These are phyloP conservation scores for Helicoverpa zea DNA, from an alignment of 1,140 invertebrate genomes.

Conservation along the genomic window DNA sequence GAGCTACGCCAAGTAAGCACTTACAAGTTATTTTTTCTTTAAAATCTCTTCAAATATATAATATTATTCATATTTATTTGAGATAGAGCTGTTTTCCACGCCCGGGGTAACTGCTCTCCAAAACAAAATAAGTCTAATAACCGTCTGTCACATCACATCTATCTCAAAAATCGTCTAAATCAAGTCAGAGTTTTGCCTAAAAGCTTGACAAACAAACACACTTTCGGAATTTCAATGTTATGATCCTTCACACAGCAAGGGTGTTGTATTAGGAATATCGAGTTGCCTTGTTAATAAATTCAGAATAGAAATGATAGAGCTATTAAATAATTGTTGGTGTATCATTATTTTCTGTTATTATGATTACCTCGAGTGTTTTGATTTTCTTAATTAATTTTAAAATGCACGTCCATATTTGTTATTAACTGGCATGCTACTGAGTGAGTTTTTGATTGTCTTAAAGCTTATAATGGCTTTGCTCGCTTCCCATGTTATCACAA, in stretches of 20 bases:
- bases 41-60: neutral
- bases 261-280: too few relatives aligned
- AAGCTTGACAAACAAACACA: too few relatives aligned
- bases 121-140: neutral
- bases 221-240: too few relatives aligned
- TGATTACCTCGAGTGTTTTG: neutral
- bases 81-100: too few relatives aligned
- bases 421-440: slow-evolving; percentile 9
- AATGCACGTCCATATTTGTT: slow-evolving; percentile 6
- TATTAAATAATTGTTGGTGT: slow-evolving; percentile 34
- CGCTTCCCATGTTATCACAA: slow-evolving; percentile 43
- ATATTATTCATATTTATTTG: too few relatives aligned
- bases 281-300: neutral
- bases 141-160: too few relatives aligned
- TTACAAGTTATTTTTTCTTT: neutral
- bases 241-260: too few relatives aligned
- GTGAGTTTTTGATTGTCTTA: neutral
- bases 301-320: too few relatives aligned
- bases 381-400: neutral
- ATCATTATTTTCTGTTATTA: neutral
- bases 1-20: slow-evolving; percentile 74
- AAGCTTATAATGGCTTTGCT: slow-evolving; percentile 26
- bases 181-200: too few relatives aligned
- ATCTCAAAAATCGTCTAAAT: too few relatives aligned
- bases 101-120: neutral